phyloP scores from a whole-genome alignment of 1,140 invertebrate genomes.

The Nylanderia fulva region DNA sequence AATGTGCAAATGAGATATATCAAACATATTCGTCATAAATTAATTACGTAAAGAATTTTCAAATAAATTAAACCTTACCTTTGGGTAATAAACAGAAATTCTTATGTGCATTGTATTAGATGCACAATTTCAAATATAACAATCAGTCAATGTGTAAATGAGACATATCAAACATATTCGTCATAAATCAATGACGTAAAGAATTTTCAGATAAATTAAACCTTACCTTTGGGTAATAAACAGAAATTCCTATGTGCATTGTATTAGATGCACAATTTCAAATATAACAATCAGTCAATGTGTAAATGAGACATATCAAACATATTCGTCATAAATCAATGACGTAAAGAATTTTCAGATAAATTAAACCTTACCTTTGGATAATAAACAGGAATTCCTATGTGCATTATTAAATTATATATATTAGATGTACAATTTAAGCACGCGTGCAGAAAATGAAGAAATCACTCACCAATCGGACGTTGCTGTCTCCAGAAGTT shows the following conservation, averaged over 20 bases:
- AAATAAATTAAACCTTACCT: too few species aligned
- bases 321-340: background rate
- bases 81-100: too few species aligned
- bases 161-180: background rate
- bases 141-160: background rate
- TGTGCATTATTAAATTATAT: too few species aligned
- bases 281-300: background rate
- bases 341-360: background rate
- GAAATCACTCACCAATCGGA: slow-evolving; percentile 54
- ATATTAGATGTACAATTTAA: background rate
- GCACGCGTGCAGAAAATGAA: background rate
- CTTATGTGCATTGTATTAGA: too few species aligned
- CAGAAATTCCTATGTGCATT: background rate
- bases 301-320: background rate
- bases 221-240: too few species aligned
- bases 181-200: background rate
- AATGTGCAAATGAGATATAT: too few species aligned
- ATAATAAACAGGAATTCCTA: background rate
- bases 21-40: too few species aligned
- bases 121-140: background rate
- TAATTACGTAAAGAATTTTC: too few species aligned
- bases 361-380: too few species aligned
- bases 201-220: background rate
- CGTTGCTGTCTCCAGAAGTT: slow-evolving; percentile 53
- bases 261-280: background rate